Base-by-base conservation (phyloP, 2,797 vertebrate genomes). In the Pipistrellus pygmaeus region DNA sequence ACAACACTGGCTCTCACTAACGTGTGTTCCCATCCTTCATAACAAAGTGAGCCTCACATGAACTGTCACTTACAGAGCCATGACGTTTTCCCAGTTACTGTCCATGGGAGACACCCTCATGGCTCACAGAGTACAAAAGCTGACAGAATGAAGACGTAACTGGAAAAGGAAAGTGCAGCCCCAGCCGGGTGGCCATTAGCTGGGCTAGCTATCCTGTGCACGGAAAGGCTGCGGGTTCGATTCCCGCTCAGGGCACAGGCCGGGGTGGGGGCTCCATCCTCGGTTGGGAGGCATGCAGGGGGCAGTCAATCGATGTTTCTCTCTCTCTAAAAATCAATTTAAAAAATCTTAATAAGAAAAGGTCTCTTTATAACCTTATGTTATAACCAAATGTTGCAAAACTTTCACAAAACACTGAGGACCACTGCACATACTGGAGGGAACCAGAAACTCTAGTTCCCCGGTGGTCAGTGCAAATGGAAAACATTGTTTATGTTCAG, bases 391-490 rank as follows among this genome's bases (percentile, higher is more conserved):
- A 90, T 60, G 78, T 46, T 88, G 87, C 9, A 32, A 89, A 92
- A 95, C 44, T 44, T 44, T 44, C 88, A 96, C 53, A 84, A 90
- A 89, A 94, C 72, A 77, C 96, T 93, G 78, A 75, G 4, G 12
- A 88, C 77, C 85, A 93, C 94, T 91, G 80, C 84, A 93, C 82
- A 93, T 77, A 91, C 85, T 89, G 60, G 88, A 96, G 90, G 89
- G 95, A 96, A 95, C 95, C 85, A 96, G 84, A 96, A 93, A 93
- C 84, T 95, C 96, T 85, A 91, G 93, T 96, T 95, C 95, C 95
- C 95, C 81, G 85, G 48, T 32, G 64, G 82, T 81, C 85, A 93
- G 57, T 87, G 81, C 81, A 95, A 92, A 87, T 69, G 64, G 85
- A 90, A 96, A 94, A 95, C 84, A 85, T n/a, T 87, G 85, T 23